These are phyloP conservation scores for Tolmerus cingulatus DNA, from an alignment of 2,888 invertebrate species.

Conservation along the genomic window DNA sequence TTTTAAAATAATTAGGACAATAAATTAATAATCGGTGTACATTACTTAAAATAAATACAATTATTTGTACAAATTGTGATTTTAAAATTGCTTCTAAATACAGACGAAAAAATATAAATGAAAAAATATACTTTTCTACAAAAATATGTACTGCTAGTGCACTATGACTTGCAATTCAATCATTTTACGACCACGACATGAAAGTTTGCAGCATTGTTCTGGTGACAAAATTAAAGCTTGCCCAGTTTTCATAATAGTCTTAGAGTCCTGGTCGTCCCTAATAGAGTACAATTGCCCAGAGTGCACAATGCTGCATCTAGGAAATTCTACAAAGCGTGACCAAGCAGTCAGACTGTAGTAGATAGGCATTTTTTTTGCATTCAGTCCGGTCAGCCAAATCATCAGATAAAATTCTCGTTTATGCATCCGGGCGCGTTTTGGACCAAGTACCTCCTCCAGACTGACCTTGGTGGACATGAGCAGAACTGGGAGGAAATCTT, in stretches of 20 bases:
- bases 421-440: no score
- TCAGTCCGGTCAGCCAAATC: slow-evolving; percentile 57
- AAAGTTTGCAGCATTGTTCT: slow-evolving; percentile 52
- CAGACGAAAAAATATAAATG: neutral
- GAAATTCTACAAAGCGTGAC: slow-evolving; percentile 50
- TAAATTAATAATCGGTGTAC: neutral
- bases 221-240: slow-evolving; percentile 53
- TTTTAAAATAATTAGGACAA: neutral
- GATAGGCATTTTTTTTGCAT: slow-evolving; percentile 52
- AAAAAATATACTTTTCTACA: neutral
- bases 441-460: slow-evolving; percentile 48
- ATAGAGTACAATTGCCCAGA: slow-evolving; percentile 56
- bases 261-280: slow-evolving; percentile 51
- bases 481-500: slow-evolving; percentile 56
- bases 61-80: neutral
- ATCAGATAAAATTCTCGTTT: slow-evolving; percentile 49
- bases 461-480: slow-evolving; percentile 56
- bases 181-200: slow-evolving; percentile 54
- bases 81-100: neutral
- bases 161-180: slow-evolving; percentile 54
- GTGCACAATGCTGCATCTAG: slow-evolving; percentile 54
- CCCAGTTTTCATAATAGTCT: slow-evolving; percentile 53
- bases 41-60: neutral
- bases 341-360: slow-evolving; percentile 55
- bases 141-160: slow-evolving; percentile 48